Evolutionary conservation across 2,888 invertebrate species (phyloP).

Genomic region (Arrhopalites spinosus): DNA sequence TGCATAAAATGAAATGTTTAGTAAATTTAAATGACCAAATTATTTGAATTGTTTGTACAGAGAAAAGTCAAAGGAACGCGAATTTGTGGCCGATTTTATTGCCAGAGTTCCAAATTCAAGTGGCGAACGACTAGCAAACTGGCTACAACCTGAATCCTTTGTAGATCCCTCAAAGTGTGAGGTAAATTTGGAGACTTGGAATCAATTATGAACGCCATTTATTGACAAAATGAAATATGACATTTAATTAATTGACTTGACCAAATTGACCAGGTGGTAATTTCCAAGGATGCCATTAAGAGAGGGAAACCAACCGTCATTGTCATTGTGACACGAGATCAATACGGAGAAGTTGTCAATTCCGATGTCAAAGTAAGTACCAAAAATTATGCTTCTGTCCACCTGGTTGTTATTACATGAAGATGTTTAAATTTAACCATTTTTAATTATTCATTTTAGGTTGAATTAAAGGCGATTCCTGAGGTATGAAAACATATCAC

Average conservation of each 20-base stretch:
- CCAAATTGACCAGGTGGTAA: conserved; percentile 53
- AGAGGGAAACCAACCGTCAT: conserved; percentile 85
- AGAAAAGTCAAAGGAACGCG: conserved; percentile 82
- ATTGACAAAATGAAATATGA: background rate
- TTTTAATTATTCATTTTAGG: conserved; percentile 63
- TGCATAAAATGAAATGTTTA: too few relatives aligned
- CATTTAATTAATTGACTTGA: background rate
- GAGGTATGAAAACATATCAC: too few relatives aligned
- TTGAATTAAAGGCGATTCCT: conserved; percentile 75
- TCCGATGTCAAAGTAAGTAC: too few relatives aligned
- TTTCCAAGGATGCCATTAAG: conserved; percentile 62
- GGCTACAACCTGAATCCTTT: conserved; percentile 91
- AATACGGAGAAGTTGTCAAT: conserved; percentile 90
- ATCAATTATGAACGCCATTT: background rate
- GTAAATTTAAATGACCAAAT: too few relatives aligned
- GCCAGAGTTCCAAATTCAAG: conserved; percentile 81
- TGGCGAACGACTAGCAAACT: conserved; percentile 90
- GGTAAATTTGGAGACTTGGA: conserved; percentile 63
- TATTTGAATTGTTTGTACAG: conserved; percentile 57
- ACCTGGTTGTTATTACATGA: too few relatives aligned
- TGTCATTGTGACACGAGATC: conserved; percentile 82
- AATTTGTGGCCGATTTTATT: conserved; percentile 91
- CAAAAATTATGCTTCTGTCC: too few relatives aligned
- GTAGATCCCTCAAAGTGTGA: conserved; percentile 89
- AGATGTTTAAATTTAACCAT: too few relatives aligned